A percentile compares a stretch with the other conserved stretches of the same genome.
Evolutionary conservation across 2,113 vertebrate species (phyloP).

Genomic region (Cathartes aura): DNA sequence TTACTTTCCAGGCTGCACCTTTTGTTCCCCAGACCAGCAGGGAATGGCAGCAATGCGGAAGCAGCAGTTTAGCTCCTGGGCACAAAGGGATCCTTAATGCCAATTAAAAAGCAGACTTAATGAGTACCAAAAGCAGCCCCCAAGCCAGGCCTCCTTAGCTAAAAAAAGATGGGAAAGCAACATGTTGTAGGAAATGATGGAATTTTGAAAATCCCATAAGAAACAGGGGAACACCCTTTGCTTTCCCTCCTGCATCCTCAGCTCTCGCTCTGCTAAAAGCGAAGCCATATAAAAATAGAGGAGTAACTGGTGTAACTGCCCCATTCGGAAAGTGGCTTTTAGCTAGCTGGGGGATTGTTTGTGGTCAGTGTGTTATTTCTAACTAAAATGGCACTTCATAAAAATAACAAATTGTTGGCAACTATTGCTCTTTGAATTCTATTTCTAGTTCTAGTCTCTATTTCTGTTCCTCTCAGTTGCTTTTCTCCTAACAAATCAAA

Average conservation of each 20-base stretch:
- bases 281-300: not conserved
- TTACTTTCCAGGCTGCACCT: conserved; percentile 46
- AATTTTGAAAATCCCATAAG: conserved; percentile 54
- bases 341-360: conserved; percentile 35
- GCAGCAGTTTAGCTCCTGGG: conserved; percentile 31
- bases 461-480: conserved; percentile 67
- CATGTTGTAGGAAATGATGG: conserved; percentile 53
- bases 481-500: conserved; percentile 75
- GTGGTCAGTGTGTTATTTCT: conserved; percentile 59
- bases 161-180: not conserved
- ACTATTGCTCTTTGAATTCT: conserved; percentile 61
- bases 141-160: conserved; percentile 19
- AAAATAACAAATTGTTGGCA: conserved; percentile 70
- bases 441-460: conserved; percentile 57
- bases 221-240: conserved; percentile 38
- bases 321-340: not conserved
- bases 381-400: conserved; percentile 62
- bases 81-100: conserved; percentile 50
- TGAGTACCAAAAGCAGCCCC: conserved; percentile 32
- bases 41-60: conserved; percentile 47
- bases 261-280: not conserved
- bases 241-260: conserved; percentile 8
- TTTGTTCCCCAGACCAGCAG: conserved; percentile 23
- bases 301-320: not conserved
- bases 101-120: conserved; percentile 56